Conservation (phyloP, 2,888 invertebrate species). For the Apamea anceps region DNA sequence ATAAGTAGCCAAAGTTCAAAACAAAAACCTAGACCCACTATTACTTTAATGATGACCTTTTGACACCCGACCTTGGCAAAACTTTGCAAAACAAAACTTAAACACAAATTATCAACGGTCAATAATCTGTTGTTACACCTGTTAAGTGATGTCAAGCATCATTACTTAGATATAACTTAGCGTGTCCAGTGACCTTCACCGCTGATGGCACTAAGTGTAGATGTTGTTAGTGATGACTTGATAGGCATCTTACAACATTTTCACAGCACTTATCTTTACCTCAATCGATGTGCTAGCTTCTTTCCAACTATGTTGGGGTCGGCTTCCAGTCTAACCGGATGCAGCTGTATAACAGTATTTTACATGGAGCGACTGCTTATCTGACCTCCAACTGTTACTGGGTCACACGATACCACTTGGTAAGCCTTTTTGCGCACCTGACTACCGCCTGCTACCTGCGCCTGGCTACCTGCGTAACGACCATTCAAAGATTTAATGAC, state of each 20-base stretch:
- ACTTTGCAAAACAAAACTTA: conserved; percentile 47
- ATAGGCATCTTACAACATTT: conserved; percentile 35
- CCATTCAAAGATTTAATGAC: not conserved
- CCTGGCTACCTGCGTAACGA: too few relatives aligned
- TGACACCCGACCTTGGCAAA: conserved; percentile 37
- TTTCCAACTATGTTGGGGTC: too few relatives aligned
- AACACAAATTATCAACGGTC: conserved; percentile 36
- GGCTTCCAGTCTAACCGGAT: not conserved
- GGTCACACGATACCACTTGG: not conserved
- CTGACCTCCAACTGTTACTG: not conserved
- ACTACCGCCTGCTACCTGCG: too few relatives aligned
- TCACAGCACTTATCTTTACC: conserved; percentile 19
- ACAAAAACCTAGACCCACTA: conserved; percentile 47
- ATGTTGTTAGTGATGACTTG: conserved; percentile 33
- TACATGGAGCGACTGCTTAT: not conserved
- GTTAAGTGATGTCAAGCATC: conserved; percentile 52
- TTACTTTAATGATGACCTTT: conserved; percentile 24
- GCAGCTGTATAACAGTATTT: not conserved
- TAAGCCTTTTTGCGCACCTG: not conserved
- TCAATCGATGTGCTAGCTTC: not conserved
- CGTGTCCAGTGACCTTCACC: conserved; percentile 38
- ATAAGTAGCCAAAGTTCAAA: conserved; percentile 23
- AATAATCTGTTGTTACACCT: conserved; percentile 29
- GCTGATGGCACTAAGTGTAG: conserved; percentile 27
- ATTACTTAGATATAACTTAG: conserved; percentile 40